Conservation (phyloP, 2,113 vertebrate species). For the Pygathrix nemaeus region DNA sequence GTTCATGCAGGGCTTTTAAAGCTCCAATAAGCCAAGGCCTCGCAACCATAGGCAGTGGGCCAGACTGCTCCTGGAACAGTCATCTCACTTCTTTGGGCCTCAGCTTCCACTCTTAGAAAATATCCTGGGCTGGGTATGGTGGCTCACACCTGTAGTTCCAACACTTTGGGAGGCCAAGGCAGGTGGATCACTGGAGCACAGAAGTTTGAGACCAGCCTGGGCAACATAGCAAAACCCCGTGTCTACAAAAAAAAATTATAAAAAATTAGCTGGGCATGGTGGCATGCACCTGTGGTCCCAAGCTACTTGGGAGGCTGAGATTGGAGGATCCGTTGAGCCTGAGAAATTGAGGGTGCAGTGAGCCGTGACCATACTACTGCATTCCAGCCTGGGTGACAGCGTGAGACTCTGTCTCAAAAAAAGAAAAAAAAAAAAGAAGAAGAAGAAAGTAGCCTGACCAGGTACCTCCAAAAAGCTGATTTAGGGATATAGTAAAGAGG, state of each 20-base stretch:
- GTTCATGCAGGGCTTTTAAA: not conserved
- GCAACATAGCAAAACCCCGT: not conserved
- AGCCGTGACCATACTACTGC: not conserved
- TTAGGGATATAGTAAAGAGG: not conserved
- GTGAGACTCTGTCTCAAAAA: not conserved
- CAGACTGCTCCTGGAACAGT: not conserved
- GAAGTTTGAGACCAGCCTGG: not conserved
- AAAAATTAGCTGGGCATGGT: not conserved
- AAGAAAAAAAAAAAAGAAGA: not conserved
- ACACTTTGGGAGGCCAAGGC: not conserved
- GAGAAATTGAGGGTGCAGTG: not conserved
- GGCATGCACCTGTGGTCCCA: not conserved
- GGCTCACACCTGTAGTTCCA: not conserved
- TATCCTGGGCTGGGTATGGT: not conserved
- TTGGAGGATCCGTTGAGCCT: not conserved
- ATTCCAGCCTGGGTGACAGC: not conserved
- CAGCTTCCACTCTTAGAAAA: not conserved
- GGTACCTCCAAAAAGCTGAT: not conserved
- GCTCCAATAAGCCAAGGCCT: conserved; percentile 45
- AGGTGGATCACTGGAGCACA: not conserved
- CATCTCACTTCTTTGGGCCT: not conserved
- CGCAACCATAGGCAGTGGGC: not conserved
- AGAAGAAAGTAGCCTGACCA: not conserved
- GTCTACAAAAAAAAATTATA: not conserved
- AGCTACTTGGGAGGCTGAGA: not conserved